Base-by-base conservation (phyloP, 1,140 invertebrate genomes). In the Drosophila athabasca region DNA sequence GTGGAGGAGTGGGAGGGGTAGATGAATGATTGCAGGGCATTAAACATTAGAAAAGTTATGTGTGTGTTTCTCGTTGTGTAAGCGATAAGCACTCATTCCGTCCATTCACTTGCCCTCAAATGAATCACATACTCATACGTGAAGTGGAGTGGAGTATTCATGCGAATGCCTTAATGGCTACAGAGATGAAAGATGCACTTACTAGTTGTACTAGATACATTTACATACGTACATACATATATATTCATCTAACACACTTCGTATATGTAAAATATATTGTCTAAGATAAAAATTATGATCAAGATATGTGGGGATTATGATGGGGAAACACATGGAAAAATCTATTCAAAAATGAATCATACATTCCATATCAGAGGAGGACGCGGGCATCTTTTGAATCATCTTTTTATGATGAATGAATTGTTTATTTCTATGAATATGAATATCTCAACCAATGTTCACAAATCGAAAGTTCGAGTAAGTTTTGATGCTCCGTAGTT, bases 81-180 rank as follows among this genome's bases (percentile, higher is more conserved):
- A 68, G 62, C 62, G 64, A 68, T 68, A 68, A 68, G 57, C 55
- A 71, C 67, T 71, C 66, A 53, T 71, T 71, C 55, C 46, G 3
- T 11, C 31, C 43, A 39, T 41, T 46, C 26, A 39, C 62, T 45
- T 55, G 35, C 35, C 35, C 35, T 35, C 19, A 22, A 4, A 69
- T 71, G 68, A 71, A 52, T 71, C 68, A 71, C 66, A 71, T 11
- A 11, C 35, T 11, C 35, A 35, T 35, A 35, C 31, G 9, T 24
- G 22, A 3, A 3, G 9, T 35, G 35, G 35, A 35, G 35, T 11
- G 8, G 29, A 31, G 35, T 35, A 35, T 71, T 71, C 31, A 61
- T 61, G 64, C 49, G 48, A 43, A 61, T 55, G 24, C 46, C 60
- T 60, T 71, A 71, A 71, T 71, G 70, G 68, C 31, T 48, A 53